Evolutionary conservation across 2,888 invertebrate genomes (phyloP), one percentile per base, ranked within the genome.

Genomic region (Colletes collaris): DNA sequence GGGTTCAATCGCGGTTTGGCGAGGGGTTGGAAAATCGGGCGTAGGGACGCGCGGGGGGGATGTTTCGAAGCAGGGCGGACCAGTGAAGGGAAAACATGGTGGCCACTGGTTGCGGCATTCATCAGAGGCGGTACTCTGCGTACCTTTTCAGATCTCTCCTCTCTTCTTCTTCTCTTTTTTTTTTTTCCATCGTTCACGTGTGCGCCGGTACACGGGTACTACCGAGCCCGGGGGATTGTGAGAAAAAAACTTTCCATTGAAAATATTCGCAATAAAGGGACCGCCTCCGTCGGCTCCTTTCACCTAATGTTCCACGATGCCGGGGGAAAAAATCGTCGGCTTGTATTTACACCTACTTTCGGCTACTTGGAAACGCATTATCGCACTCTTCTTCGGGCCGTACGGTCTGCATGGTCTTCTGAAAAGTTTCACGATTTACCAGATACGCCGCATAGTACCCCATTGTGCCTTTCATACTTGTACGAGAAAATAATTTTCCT

Each of bases 161-260:
- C 55, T 66, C 55, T 69, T 37, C 55, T 58, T 49, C 63, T 60
- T 58, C 37, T 66, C 53, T 71, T 84, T 74, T 65, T 62, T 62
- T 79, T 81, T 80, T 81, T 73, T 70, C 74, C 74, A 72, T 72
- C 82, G 81, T 76, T 84, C 79, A 64, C 81, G 72, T 83, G 76
- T 80, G 79, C 78, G 69, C 68, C 64, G 46, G 71, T 80, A 79
- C 68, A 87, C 76, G 69, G 55, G 66, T 76, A 73, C 66, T 27
- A 27, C 55, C 35, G 67, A 65, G 64, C 49, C 16, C 58, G 53
- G 60, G 67, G 63, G 65, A 55, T 86, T 86, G 89, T 90, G 90
- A 90, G 90, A 91, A 92, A 91, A 76, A 69, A 91, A 90, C 87
- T 91, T 90, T 88, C 91, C 85, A 92, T 92, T 92, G 92, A 91